phyloP scores from a whole-genome alignment of 2,797 vertebrate species.

The Danio kyathit region DNA sequence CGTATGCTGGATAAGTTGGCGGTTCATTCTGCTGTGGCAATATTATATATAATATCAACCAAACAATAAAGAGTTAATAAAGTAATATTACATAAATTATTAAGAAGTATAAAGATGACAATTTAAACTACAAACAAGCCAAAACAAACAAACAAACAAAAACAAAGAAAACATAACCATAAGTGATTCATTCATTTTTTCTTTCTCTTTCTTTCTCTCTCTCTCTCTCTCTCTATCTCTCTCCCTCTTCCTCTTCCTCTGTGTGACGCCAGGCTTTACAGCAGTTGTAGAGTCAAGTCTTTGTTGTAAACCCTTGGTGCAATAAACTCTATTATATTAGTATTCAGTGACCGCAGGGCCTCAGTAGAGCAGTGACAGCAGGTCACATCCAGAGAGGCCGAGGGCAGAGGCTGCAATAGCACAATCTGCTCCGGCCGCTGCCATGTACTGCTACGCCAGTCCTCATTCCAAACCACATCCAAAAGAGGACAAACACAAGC shows the following conservation, averaged over 20 bases:
- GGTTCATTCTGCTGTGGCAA: too few species aligned
- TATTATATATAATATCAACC: too few species aligned
- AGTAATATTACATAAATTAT: too few species aligned
- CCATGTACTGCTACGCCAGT: neutral
- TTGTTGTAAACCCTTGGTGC: conserved; percentile 11
- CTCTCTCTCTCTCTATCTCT: too few species aligned
- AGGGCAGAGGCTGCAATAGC: conserved; percentile 31
- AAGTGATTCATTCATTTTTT: neutral
- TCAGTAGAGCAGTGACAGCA: conserved; percentile 31
- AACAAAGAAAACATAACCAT: too few species aligned
- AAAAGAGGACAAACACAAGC: conserved; percentile 11
- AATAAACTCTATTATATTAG: conserved; percentile 41
- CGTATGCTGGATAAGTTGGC: too few species aligned
- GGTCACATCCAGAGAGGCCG: conserved; percentile 34
- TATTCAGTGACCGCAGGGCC: conserved; percentile 16
- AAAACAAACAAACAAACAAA: too few species aligned
- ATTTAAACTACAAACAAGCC: too few species aligned
- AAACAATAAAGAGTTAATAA: too few species aligned
- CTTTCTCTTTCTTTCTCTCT: neutral
- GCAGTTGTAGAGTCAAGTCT: neutral
- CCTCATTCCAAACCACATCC: conserved; percentile 1
- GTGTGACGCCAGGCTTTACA: neutral
- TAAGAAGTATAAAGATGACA: too few species aligned
- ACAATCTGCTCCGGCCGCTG: conserved; percentile 28
- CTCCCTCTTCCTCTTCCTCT: neutral